Conservation (phyloP, 2,797 vertebrate genomes). For the Myotis myotis region DNA sequence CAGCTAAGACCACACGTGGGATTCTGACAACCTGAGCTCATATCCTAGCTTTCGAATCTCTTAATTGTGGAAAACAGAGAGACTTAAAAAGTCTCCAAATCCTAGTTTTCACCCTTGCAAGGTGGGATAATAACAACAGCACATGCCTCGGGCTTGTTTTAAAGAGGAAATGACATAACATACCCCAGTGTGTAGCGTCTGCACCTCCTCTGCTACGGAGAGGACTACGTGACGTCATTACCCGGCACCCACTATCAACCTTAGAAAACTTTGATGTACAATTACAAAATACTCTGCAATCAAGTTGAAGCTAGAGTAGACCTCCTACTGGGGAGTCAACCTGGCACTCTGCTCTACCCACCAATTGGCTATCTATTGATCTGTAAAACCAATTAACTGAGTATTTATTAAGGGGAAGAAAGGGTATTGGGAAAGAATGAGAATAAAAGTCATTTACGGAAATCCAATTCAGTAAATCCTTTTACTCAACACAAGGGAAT, state of each 20-base stretch:
- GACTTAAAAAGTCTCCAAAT: background rate
- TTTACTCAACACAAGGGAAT: background rate
- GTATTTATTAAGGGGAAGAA: background rate
- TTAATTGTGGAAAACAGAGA: background rate
- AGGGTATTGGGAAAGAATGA: background rate
- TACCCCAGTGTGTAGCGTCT: accelerated
- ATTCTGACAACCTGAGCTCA: background rate
- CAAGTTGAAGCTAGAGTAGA: background rate
- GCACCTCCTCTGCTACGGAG: no score
- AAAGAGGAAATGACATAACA: background rate
- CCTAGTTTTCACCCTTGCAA: background rate
- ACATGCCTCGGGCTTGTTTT: background rate
- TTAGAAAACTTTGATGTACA: background rate
- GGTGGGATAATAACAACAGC: background rate
- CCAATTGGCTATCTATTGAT: background rate
- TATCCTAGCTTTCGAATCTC: background rate
- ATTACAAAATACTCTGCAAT: background rate
- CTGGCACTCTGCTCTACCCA: accelerated
- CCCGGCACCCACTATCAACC: background rate
- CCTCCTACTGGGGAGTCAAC: background rate
- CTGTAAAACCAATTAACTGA: background rate
- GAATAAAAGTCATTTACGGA: background rate
- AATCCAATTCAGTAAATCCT: background rate
- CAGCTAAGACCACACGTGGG: background rate
- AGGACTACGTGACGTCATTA: no score